Percentiles rank a stretch among this genome's conserved stretches.
These are phyloP conservation scores for Rutpela maculata DNA, from an alignment of 2,888 invertebrate species.

Conservation along the genomic window DNA sequence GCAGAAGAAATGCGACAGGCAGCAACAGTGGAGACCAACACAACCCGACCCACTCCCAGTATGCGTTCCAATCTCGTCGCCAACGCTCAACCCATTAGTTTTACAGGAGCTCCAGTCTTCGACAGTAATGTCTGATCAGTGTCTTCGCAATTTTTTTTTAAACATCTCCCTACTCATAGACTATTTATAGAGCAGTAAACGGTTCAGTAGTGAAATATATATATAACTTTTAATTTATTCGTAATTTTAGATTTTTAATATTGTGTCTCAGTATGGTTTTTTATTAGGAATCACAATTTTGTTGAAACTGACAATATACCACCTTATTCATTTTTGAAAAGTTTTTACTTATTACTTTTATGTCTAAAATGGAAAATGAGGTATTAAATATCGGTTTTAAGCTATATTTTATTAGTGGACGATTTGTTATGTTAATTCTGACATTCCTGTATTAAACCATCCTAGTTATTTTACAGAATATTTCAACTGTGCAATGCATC, in stretches of 20 bases:
- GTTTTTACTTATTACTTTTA: no score
- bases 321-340: no score
- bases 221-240: constrained; percentile 26
- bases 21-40: constrained; percentile 74
- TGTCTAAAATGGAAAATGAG: no score
- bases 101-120: constrained; percentile 81
- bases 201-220: constrained; percentile 9
- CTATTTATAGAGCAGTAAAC: constrained; percentile 14
- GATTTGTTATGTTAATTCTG: neutral
- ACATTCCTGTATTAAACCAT: neutral
- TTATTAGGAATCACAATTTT: neutral
- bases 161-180: constrained; percentile 15
- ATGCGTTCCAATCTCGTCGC: constrained; percentile 86
- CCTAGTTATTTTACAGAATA: neutral
- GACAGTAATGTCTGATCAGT: constrained; percentile 81
- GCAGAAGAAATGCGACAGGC: constrained; percentile 87
- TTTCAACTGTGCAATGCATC: neutral
- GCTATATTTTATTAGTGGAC: neutral
- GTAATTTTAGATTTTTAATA: neutral
- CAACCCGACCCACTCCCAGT: constrained; percentile 73
- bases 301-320: neutral
- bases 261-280: constrained; percentile 16
- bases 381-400: neutral
- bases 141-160: constrained; percentile 35
- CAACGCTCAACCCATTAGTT: constrained; percentile 88